Percentiles rank a stretch among this genome's conserved stretches.
Conservation (phyloP, 2,888 invertebrate genomes). For the Sarcophaga carnaria region DNA sequence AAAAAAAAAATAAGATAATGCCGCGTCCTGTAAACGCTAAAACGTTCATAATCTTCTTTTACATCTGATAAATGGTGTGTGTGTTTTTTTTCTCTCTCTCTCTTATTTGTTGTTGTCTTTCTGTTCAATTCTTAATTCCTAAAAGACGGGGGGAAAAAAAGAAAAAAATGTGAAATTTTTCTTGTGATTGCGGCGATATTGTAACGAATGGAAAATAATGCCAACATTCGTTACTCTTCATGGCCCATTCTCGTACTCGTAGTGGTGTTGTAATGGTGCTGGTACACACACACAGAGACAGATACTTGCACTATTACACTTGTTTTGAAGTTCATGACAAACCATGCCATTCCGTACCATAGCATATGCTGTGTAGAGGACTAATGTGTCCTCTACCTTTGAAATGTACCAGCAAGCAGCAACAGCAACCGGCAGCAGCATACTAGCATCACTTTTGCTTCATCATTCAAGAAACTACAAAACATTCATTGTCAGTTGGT, state of each 20-base stretch:
- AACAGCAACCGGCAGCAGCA: no score
- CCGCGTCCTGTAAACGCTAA: background rate
- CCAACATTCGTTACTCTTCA: conserved; percentile 61
- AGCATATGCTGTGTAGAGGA: no score
- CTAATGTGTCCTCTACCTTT: no score
- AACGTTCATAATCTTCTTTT: conserved; percentile 49
- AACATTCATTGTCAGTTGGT: background rate
- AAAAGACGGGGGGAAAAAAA: conserved; percentile 2
- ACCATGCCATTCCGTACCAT: no score
- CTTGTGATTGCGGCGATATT: conserved; percentile 12
- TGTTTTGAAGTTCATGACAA: no score
- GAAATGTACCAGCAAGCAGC: no score
- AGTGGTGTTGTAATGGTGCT: background rate
- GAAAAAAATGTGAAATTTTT: background rate
- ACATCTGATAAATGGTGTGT: conserved; percentile 42
- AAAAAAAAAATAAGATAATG: background rate
- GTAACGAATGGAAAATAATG: conserved; percentile 60
- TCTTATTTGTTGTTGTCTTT: conserved; percentile 7
- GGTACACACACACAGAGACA: background rate
- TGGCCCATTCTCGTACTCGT: conserved; percentile 15
- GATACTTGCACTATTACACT: background rate
- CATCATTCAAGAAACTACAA: no score
- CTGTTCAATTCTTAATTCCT: conserved; percentile 40
- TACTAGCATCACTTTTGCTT: no score
- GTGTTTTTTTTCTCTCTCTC: background rate